A percentile compares a stretch with the other conserved stretches of the same genome.
Evolutionary conservation across 1,140 invertebrate genomes (phyloP).

Genomic region (Neuroterus valhalla): DNA sequence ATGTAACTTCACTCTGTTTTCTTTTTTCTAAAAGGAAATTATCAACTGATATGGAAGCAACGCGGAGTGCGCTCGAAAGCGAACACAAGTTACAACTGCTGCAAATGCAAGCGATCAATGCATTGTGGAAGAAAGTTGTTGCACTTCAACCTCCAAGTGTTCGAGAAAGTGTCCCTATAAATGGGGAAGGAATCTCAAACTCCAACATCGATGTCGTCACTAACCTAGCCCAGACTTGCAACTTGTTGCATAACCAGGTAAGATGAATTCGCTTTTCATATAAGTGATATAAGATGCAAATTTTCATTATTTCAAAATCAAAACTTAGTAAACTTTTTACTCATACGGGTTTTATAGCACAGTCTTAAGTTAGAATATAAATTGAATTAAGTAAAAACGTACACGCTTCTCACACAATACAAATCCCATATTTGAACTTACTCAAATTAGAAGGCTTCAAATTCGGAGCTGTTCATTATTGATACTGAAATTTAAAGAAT

Average conservation of each 20-base stretch:
- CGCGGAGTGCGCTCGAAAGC: slow-evolving; percentile 87
- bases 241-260: slow-evolving; percentile 67
- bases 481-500: too few relatives aligned
- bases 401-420: too few relatives aligned
- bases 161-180: slow-evolving; percentile 52
- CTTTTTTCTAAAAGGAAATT: slow-evolving; percentile 78
- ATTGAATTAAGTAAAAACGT: too few relatives aligned
- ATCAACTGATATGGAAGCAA: slow-evolving; percentile 86
- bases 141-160: slow-evolving; percentile 76
- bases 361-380: too few relatives aligned
- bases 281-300: too few relatives aligned
- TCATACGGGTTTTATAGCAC: too few relatives aligned
- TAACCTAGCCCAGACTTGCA: slow-evolving; percentile 78
- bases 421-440: too few relatives aligned
- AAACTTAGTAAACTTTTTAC: too few relatives aligned
- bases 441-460: too few relatives aligned
- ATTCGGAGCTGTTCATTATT: too few relatives aligned
- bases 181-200: slow-evolving; percentile 60
- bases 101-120: slow-evolving; percentile 93
- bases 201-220: slow-evolving; percentile 75
- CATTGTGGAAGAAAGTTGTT: slow-evolving; percentile 92
- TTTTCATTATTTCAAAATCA: too few relatives aligned
- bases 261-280: slow-evolving; percentile 15
- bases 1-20: not conserved
- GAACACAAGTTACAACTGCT: slow-evolving; percentile 90